These are phyloP conservation scores for Nettapus auritus DNA, from an alignment of 2,113 vertebrate genomes.

Conservation along the genomic window DNA sequence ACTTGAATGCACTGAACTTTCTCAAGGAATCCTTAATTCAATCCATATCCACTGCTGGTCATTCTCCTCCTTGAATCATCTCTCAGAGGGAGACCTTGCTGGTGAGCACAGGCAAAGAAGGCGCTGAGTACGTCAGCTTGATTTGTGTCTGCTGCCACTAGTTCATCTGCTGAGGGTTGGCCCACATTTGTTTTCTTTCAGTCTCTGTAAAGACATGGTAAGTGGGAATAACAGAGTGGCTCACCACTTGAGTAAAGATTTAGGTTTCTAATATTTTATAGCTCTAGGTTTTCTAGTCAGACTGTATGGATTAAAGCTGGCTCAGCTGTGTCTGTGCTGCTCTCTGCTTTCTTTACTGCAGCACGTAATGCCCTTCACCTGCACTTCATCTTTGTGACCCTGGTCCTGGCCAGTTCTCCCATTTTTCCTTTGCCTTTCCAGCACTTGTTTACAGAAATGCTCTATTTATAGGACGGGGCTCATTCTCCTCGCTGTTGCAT, in stretches of 20 bases:
- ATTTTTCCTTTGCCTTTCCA: background rate
- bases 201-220: background rate
- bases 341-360: background rate
- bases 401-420: background rate
- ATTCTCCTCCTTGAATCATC: background rate
- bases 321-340: background rate
- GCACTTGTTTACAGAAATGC: background rate
- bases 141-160: background rate
- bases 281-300: background rate
- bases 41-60: background rate
- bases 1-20: background rate
- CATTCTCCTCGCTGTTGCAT: background rate
- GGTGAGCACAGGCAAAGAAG: background rate
- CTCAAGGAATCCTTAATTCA: background rate
- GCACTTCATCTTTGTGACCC: background rate
- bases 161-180: background rate
- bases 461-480: background rate
- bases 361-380: background rate
- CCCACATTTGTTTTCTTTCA: background rate
- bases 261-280: background rate
- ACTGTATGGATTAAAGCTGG: background rate
- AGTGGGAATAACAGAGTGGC: background rate
- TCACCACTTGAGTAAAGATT: background rate
- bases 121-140: background rate
- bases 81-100: background rate